These are phyloP conservation scores for Drosophila seclusa DNA, from an alignment of 2,888 invertebrate genomes.

Conservation along the genomic window DNA sequence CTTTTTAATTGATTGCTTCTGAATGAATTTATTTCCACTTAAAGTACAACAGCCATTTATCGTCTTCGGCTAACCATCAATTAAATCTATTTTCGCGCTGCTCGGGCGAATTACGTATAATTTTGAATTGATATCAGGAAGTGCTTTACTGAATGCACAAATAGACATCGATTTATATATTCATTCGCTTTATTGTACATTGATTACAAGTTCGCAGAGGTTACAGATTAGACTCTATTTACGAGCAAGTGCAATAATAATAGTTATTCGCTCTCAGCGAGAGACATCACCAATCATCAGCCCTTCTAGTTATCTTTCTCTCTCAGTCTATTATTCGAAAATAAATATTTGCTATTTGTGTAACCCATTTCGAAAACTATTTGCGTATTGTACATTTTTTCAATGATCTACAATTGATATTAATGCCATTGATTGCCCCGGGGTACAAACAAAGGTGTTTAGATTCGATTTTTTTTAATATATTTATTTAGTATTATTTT, in stretches of 20 bases:
- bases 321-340: constrained; percentile 4
- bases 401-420: constrained; percentile 2
- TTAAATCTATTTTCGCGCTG: background rate
- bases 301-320: background rate
- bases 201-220: constrained; percentile 68
- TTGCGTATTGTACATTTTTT: background rate
- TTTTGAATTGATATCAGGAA: constrained; percentile 50
- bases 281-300: constrained; percentile 1
- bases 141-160: constrained; percentile 38
- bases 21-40: background rate
- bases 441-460: background rate
- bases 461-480: background rate
- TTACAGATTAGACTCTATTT: constrained; percentile 62
- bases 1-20: background rate
- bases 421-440: constrained; percentile 9
- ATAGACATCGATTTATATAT: constrained; percentile 28
- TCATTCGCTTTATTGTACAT: constrained; percentile 48
- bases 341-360: constrained; percentile 25
- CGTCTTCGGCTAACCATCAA: constrained; percentile 1
- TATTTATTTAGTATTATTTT: background rate
- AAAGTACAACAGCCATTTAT: background rate
- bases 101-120: background rate
- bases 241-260: constrained; percentile 39
- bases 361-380: constrained; percentile 8
- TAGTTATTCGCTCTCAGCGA: constrained; percentile 10